phyloP scores from a whole-genome alignment of 2,888 invertebrate genomes.

The Timandra comae region DNA sequence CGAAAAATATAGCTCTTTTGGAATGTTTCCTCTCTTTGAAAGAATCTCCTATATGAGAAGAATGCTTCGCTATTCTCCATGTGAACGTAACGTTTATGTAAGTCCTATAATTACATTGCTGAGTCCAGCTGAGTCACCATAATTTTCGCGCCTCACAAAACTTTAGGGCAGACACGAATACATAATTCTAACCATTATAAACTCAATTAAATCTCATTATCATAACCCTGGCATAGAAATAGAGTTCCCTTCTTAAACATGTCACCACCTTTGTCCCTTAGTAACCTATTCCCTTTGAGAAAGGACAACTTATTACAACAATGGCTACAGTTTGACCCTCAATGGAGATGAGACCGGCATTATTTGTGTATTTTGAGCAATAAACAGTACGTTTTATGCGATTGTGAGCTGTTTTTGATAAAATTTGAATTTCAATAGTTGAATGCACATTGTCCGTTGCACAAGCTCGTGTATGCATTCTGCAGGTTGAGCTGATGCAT shows the following conservation, averaged over 20 bases:
- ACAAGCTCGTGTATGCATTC: slow-evolving; percentile 71
- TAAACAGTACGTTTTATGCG: slow-evolving; percentile 76
- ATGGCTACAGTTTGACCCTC: slow-evolving; percentile 69
- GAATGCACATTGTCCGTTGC: slow-evolving; percentile 75
- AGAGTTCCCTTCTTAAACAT: slow-evolving; percentile 57
- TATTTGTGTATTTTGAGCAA: slow-evolving; percentile 76
- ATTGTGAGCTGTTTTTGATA: slow-evolving; percentile 56
- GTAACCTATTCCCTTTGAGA: slow-evolving; percentile 65
- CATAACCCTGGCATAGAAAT: slow-evolving; percentile 55
- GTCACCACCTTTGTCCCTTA: slow-evolving; percentile 72
- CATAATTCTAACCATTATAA: slow-evolving; percentile 70
- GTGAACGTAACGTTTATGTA: too few species aligned
- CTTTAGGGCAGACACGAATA: slow-evolving; percentile 38
- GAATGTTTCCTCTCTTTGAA: too few species aligned
- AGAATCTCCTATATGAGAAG: too few species aligned
- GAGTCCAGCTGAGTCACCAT: slow-evolving; percentile 48
- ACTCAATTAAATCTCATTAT: slow-evolving; percentile 76
- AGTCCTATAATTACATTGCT: too few species aligned
- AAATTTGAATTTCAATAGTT: slow-evolving; percentile 65
- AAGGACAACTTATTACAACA: slow-evolving; percentile 66
- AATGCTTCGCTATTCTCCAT: too few species aligned
- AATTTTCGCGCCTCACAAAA: slow-evolving; percentile 57
- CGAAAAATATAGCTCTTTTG: too few species aligned
- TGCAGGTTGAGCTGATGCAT: slow-evolving; percentile 69
- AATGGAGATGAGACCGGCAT: slow-evolving; percentile 56